phyloP scores from a whole-genome alignment of 2,888 invertebrate genomes.

The Pimpla rufipes region DNA sequence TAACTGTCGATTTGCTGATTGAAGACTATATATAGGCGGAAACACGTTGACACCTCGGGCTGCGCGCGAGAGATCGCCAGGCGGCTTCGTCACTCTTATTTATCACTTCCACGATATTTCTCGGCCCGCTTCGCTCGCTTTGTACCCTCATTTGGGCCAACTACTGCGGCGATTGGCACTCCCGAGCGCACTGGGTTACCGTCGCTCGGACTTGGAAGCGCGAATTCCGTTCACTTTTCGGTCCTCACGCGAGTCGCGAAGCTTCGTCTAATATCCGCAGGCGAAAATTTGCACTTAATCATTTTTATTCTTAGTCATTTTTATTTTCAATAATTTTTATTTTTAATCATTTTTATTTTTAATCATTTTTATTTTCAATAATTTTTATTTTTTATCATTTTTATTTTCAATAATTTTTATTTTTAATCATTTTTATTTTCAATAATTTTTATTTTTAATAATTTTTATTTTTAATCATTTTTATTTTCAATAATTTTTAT shows the following conservation, averaged over 20 bases:
- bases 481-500: no score
- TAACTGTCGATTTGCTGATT: slow-evolving; percentile 60
- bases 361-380: no score
- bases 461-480: no score
- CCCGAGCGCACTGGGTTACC: slow-evolving; percentile 4
- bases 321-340: no score
- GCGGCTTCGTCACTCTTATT: slow-evolving; percentile 37
- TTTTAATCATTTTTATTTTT: no score
- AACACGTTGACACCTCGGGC: slow-evolving; percentile 40
- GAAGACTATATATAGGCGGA: slow-evolving; percentile 2
- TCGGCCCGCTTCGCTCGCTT: slow-evolving; percentile 7
- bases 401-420: no score
- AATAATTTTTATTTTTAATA: no score
- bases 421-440: no score
- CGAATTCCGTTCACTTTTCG: background rate
- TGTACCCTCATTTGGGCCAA: slow-evolving; percentile 12
- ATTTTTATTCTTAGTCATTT: no score
- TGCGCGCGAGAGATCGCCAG: slow-evolving; percentile 17
- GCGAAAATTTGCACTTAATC: no score
- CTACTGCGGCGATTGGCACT: slow-evolving; percentile 10
- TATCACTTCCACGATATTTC: slow-evolving; percentile 40
- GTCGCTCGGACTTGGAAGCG: background rate
- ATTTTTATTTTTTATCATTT: no score
- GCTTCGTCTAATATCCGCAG: no score
- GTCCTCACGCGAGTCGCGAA: background rate